Conservation (phyloP, 2,888 invertebrate genomes). For the Clanis bilineata region DNA sequence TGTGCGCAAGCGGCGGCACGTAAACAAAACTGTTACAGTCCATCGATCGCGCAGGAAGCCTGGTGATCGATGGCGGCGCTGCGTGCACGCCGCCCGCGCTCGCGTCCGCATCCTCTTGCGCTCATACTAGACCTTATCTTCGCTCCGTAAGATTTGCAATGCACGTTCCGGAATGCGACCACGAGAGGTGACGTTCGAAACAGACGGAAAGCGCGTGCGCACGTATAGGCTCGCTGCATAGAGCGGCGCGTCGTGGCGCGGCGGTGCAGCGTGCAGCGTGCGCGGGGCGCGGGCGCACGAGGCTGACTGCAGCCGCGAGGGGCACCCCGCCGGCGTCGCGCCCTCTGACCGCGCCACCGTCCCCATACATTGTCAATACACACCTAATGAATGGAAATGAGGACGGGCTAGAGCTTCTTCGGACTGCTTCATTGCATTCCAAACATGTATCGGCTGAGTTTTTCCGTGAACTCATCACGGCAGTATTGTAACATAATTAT, state of each 20-base stretch:
- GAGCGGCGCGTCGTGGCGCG: slow-evolving; percentile 20
- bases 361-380: slow-evolving; percentile 69
- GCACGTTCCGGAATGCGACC: slow-evolving; percentile 18
- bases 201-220: slow-evolving; percentile 40
- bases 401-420: slow-evolving; percentile 47
- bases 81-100: slow-evolving; percentile 27
- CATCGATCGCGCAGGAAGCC: slow-evolving; percentile 42
- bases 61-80: slow-evolving; percentile 30
- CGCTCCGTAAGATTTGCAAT: slow-evolving; percentile 27
- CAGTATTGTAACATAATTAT: neutral
- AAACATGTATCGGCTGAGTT: slow-evolving; percentile 12
- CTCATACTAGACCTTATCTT: slow-evolving; percentile 24
- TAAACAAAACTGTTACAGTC: slow-evolving; percentile 60
- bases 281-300: slow-evolving; percentile 58
- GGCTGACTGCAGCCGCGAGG: slow-evolving; percentile 48
- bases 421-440: slow-evolving; percentile 13
- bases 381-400: slow-evolving; percentile 73
- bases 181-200: slow-evolving; percentile 21
- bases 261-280: slow-evolving; percentile 57
- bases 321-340: slow-evolving; percentile 59
- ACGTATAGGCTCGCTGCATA: slow-evolving; percentile 40
- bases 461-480: neutral
- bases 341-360: slow-evolving; percentile 59
- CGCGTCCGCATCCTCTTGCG: slow-evolving; percentile 17
- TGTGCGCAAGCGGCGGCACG: slow-evolving; percentile 47